Evolutionary conservation across 53 echinoderm and acorn worm genomes (phyloP).

Genomic region (Holothuria scabra): DNA sequence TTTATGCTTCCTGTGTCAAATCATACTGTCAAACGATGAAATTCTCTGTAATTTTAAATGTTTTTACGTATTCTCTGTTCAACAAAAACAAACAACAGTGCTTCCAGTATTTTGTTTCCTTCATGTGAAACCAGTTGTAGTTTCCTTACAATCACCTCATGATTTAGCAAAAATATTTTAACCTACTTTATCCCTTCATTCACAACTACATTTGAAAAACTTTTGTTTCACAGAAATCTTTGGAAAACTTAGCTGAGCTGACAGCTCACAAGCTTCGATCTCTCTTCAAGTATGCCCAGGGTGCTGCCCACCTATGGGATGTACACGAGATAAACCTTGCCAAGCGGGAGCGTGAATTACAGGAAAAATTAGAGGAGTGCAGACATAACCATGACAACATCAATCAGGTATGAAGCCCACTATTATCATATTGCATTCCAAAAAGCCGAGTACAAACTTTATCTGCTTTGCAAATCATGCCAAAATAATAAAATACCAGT

Average conservation of each 20-base stretch:
- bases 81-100: no score
- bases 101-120: no score
- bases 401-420: conserved; percentile 72
- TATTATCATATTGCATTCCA: no score
- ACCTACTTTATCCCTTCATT: not conserved
- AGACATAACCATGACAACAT: conserved; percentile 87
- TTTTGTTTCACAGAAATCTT: conserved; percentile 61
- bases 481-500: no score
- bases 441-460: no score
- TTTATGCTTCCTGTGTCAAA: no score
- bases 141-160: not conserved
- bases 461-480: no score
- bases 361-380: conserved; percentile 88
- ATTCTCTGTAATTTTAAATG: no score
- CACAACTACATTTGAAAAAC: not conserved
- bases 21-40: no score
- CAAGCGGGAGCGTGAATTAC: conserved; percentile 79
- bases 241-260: conserved; percentile 78
- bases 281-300: conserved; percentile 93
- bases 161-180: not conserved
- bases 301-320: conserved; percentile 94
- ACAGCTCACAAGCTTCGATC: conserved; percentile 68
- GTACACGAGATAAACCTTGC: conserved; percentile 93
- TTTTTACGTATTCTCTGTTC: no score
- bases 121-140: not conserved